phyloP scores from a whole-genome alignment of 2,113 vertebrate genomes.

The Hippocampus zosterae region DNA sequence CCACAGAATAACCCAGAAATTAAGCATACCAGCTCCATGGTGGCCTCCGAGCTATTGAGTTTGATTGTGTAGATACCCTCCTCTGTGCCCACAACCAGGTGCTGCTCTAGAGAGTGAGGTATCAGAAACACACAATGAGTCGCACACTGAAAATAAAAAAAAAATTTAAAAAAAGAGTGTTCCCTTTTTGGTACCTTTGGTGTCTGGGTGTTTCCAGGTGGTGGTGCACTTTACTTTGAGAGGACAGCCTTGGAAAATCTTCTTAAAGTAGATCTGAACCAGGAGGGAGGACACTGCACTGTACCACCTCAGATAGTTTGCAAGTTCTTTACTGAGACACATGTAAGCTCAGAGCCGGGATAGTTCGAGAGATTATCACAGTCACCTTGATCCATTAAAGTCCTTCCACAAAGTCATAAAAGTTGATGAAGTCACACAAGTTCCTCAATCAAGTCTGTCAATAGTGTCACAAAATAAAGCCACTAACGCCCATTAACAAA shows the following conservation, averaged over 20 bases:
- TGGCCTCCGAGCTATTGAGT: slow-evolving; percentile 77
- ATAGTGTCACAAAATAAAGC: neutral
- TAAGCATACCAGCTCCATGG: slow-evolving; percentile 80
- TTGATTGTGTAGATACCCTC: slow-evolving; percentile 88
- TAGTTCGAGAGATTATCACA: slow-evolving; percentile 91
- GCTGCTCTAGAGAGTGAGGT: slow-evolving; percentile 69
- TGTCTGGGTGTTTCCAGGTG: slow-evolving; percentile 77
- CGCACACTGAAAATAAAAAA: fast-evolving
- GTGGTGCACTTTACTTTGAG: slow-evolving; percentile 80
- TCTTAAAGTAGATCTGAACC: slow-evolving; percentile 77
- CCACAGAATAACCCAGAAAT: neutral
- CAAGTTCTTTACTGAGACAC: neutral
- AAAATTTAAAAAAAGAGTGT: neutral
- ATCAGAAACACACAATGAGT: slow-evolving; percentile 1
- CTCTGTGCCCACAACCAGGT: slow-evolving; percentile 84
- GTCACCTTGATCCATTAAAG: slow-evolving; percentile 39
- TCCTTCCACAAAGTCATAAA: neutral
- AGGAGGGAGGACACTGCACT: neutral
- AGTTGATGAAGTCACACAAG: neutral
- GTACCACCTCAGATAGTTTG: neutral
- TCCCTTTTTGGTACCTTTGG: slow-evolving; percentile 69
- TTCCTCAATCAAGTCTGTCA: neutral
- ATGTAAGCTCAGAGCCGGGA: slow-evolving; percentile 47
- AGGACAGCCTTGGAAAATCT: slow-evolving; percentile 85
- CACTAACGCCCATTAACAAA: neutral